A percentile compares a stretch with the other conserved stretches of the same genome.
phyloP scores from a whole-genome alignment of 2,797 vertebrate species.

The Periparus ater region DNA sequence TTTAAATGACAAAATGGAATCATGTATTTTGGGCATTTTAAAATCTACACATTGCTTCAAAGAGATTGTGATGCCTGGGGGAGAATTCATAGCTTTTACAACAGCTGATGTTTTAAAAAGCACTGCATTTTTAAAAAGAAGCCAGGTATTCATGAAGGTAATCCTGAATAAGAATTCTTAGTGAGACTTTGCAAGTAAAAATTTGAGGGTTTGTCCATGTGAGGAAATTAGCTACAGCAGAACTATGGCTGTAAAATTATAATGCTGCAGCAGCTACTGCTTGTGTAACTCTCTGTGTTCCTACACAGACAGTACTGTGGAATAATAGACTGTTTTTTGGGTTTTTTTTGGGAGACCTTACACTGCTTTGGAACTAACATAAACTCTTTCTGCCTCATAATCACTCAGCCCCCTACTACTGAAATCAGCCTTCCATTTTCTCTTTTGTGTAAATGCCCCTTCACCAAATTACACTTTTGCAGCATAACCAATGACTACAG shows the following conservation, averaged over 20 bases:
- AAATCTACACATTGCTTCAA: conserved; percentile 3
- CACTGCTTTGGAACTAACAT: conserved; percentile 18
- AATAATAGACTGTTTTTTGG: conserved; percentile 2
- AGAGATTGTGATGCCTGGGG: background rate
- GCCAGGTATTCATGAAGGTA: background rate
- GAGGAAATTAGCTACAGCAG: conserved; percentile 15
- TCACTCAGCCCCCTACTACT: conserved; percentile 27
- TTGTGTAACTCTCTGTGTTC: conserved; percentile 21
- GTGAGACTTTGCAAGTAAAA: conserved; percentile 36
- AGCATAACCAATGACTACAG: conserved; percentile 27
- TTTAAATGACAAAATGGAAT: conserved; percentile 29
- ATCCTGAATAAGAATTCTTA: background rate
- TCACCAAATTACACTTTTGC: conserved; percentile 47
- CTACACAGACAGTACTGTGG: background rate
- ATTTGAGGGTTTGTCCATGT: conserved; percentile 29
- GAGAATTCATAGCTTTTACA: background rate
- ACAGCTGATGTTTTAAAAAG: background rate
- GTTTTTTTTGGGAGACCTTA: background rate
- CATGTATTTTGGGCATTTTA: background rate
- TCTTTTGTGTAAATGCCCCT: conserved; percentile 58
- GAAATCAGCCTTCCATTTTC: conserved; percentile 58
- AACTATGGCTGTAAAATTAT: conserved; percentile 34
- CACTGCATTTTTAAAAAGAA: background rate
- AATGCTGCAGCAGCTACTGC: conserved; percentile 30
- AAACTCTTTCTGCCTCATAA: conserved; percentile 48